Evolutionary conservation across 2,797 vertebrate species (phyloP).

Genomic region (Syngnathus acus): DNA sequence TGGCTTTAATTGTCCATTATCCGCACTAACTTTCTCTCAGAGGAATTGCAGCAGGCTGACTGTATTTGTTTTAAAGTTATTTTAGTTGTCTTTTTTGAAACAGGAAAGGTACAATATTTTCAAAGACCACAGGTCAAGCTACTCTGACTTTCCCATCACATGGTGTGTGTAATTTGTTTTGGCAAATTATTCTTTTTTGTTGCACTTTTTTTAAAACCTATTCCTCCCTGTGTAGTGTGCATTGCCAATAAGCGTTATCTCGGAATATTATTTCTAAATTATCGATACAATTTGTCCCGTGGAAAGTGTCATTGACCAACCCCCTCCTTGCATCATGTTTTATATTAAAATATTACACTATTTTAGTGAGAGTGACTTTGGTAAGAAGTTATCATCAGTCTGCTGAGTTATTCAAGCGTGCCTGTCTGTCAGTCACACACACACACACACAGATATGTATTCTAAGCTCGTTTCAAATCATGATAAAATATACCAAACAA

Average conservation of each 20-base stretch:
- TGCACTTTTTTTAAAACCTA: not conserved
- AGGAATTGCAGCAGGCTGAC: slow-evolving; percentile 9
- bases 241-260: no score
- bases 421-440: no score
- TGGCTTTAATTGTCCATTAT: slow-evolving; percentile 20
- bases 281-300: no score
- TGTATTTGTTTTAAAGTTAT: slow-evolving; percentile 7
- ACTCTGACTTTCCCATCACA: not conserved
- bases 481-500: no score
- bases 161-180: not conserved
- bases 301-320: not conserved
- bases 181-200: not conserved
- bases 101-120: not conserved
- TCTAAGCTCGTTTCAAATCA: no score
- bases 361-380: slow-evolving; percentile 23
- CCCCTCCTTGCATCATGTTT: slow-evolving; percentile 10
- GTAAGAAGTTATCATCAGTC: slow-evolving; percentile 32
- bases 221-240: not conserved
- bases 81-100: not conserved
- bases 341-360: slow-evolving; percentile 25
- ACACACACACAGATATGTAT: no score
- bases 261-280: no score
- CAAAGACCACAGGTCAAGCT: not conserved
- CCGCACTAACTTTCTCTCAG: slow-evolving; percentile 9
- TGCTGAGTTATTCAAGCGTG: slow-evolving; percentile 46